Evolutionary conservation across 2,797 vertebrate species (phyloP).

Genomic region (Salarias fasciatus): DNA sequence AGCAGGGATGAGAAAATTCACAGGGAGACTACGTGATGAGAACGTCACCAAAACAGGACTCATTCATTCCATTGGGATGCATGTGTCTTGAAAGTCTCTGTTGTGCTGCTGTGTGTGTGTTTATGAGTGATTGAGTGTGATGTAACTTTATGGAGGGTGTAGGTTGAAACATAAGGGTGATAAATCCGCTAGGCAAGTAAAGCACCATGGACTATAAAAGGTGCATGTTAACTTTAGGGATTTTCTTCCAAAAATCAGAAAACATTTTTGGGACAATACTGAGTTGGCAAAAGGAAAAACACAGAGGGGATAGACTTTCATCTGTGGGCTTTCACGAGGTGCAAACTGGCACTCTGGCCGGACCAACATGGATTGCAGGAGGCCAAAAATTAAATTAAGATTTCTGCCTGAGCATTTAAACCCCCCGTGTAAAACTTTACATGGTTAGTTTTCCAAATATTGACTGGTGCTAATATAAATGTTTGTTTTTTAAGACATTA

Average conservation of each 20-base stretch:
- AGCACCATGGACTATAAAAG: too few species aligned
- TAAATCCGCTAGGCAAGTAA: background rate
- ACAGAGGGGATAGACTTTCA: background rate
- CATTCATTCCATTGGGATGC: slow-evolving; percentile 12
- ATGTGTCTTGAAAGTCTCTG: slow-evolving; percentile 2
- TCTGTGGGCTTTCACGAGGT: slow-evolving; percentile 1
- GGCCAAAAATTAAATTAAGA: slow-evolving; percentile 44
- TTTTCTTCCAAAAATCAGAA: background rate
- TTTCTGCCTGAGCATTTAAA: slow-evolving; percentile 8
- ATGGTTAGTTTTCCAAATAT: too few species aligned
- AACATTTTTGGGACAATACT: background rate
- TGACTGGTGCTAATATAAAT: too few species aligned
- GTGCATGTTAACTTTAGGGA: background rate
- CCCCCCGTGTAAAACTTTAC: background rate
- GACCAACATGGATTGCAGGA: slow-evolving; percentile 2
- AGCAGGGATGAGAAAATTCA: slow-evolving; percentile 29
- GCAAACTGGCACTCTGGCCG: slow-evolving; percentile 21
- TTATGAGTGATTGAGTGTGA: too few species aligned
- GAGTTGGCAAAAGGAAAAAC: background rate
- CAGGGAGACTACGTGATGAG: slow-evolving; percentile 9
- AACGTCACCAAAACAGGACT: slow-evolving; percentile 19
- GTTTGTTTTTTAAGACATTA: too few species aligned
- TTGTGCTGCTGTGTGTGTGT: slow-evolving; percentile 1
- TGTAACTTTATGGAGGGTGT: slow-evolving; percentile 15
- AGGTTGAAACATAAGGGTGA: background rate